phyloP scores from a whole-genome alignment of 1,140 invertebrate genomes.

The Diachasmimorpha longicaudata region DNA sequence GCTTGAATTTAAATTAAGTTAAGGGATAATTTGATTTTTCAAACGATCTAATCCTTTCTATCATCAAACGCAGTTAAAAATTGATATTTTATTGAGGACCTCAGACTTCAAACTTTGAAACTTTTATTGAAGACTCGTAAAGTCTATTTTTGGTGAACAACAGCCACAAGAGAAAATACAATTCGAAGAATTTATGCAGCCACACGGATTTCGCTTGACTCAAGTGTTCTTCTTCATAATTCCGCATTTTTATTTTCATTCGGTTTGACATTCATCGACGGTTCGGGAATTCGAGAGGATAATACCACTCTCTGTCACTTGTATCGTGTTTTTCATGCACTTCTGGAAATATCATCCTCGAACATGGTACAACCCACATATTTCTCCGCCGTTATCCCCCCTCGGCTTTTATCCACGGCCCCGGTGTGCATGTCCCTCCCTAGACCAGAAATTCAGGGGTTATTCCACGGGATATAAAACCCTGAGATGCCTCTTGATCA shows the following conservation, averaged over 20 bases:
- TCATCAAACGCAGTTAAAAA: too few relatives aligned
- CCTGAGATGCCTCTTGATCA: conserved; percentile 7
- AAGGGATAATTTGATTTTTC: too few relatives aligned
- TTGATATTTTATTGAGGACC: too few relatives aligned
- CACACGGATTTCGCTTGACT: too few relatives aligned
- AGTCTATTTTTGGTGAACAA: too few relatives aligned
- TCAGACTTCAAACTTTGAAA: too few relatives aligned
- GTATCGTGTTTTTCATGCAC: conserved; percentile 5
- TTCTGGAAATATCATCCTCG: not conserved
- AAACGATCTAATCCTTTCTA: too few relatives aligned
- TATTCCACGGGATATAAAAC: conserved; percentile 11
- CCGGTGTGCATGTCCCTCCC: not conserved
- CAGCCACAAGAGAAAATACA: too few relatives aligned
- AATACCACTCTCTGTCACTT: not conserved
- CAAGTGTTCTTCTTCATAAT: not conserved
- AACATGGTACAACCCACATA: conserved; percentile 1
- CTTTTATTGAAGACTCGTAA: too few relatives aligned
- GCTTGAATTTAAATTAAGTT: too few relatives aligned
- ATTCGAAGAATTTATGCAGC: too few relatives aligned
- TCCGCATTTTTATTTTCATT: not conserved
- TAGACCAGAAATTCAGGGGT: not conserved
- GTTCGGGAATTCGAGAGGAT: not conserved
- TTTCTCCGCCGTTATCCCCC: not conserved
- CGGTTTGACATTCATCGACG: not conserved
- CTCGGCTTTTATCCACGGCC: not conserved